A percentile compares a stretch with the other conserved stretches of the same genome.
Evolutionary conservation across 2,797 vertebrate genomes (phyloP).

Genomic region (Avahi laniger): DNA sequence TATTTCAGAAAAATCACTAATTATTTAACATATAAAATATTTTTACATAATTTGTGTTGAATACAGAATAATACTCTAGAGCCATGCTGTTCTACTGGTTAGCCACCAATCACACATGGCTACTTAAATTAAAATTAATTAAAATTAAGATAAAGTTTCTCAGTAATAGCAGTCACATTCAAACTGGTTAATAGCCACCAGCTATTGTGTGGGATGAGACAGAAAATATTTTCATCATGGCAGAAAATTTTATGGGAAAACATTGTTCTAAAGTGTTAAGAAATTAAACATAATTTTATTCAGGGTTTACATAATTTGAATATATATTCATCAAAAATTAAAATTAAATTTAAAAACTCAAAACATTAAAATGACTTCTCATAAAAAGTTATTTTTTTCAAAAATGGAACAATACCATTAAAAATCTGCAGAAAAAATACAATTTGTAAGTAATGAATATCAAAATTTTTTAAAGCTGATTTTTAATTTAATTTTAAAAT

Average conservation of each 20-base stretch:
- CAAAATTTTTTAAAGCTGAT: not conserved
- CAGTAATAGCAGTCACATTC: not conserved
- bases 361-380: not conserved
- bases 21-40: constrained; percentile 8
- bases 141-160: not conserved
- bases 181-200: not conserved
- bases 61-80: constrained; percentile 1
- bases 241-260: not conserved
- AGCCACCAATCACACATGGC: not conserved
- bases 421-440: not conserved
- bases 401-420: not conserved
- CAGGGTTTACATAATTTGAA: not conserved
- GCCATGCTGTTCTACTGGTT: not conserved
- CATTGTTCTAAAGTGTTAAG: not conserved
- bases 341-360: not conserved
- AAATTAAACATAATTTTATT: constrained; percentile 18
- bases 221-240: not conserved
- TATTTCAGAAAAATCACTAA: constrained; percentile 33
- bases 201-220: not conserved
- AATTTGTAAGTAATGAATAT: not conserved
- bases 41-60: not conserved
- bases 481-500: constrained; percentile 6
- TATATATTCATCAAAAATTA: not conserved
- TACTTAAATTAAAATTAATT: not conserved
- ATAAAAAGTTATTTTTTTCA: not conserved